These are phyloP conservation scores for Strix aluco DNA, from an alignment of 2,113 vertebrate genomes.

Conservation along the genomic window DNA sequence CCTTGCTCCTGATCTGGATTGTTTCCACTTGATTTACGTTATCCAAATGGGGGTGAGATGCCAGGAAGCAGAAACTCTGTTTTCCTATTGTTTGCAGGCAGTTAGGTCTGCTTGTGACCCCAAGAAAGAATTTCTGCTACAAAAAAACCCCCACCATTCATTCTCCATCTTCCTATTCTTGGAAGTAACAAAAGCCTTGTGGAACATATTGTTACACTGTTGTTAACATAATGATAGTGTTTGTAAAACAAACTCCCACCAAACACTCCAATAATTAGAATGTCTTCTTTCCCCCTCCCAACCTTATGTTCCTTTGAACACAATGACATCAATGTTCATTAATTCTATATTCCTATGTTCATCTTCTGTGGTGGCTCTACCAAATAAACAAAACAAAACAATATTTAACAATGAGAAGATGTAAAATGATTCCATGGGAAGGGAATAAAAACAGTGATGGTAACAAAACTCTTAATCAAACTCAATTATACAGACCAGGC, in stretches of 20 bases:
- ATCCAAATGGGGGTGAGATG: neutral
- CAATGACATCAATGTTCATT: constrained; percentile 54
- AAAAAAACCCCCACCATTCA: neutral
- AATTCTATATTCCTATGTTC: constrained; percentile 44
- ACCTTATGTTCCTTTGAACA: constrained; percentile 59
- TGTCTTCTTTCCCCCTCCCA: neutral
- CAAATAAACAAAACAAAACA: constrained; percentile 25
- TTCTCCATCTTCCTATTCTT: neutral
- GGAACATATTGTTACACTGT: constrained; percentile 5
- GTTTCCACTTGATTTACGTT: rapidly evolving
- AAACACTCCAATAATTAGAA: constrained; percentile 49
- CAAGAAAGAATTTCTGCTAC: neutral
- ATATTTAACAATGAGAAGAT: constrained; percentile 45
- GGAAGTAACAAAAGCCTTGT: constrained; percentile 49
- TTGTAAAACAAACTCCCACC: constrained; percentile 53
- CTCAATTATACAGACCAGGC: neutral
- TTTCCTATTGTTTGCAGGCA: neutral
- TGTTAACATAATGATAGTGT: constrained; percentile 67
- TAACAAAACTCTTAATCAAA: constrained; percentile 27
- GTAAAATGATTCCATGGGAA: constrained; percentile 29
- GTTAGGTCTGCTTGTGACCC: neutral
- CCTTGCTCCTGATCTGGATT: rapidly evolving
- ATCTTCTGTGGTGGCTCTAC: neutral
- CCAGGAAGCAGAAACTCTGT: neutral
- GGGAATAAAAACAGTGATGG: neutral